These are phyloP conservation scores for Empidonax traillii DNA, from an alignment of 2,113 vertebrate species.

Conservation along the genomic window DNA sequence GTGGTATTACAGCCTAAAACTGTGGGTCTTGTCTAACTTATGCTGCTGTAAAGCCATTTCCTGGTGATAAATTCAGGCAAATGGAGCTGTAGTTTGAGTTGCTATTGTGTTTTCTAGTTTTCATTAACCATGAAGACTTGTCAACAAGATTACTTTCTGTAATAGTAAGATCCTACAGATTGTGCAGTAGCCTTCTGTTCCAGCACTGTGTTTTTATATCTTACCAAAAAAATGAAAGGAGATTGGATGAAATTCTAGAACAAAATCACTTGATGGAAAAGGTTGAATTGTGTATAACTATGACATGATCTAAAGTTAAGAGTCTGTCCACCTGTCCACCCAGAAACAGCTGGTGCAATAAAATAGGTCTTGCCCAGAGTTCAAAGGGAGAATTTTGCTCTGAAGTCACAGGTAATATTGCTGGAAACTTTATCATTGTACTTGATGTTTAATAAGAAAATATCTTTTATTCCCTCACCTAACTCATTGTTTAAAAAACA, in stretches of 20 bases:
- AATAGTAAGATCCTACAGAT: neutral
- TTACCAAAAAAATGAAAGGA: neutral
- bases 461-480: neutral
- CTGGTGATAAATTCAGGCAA: neutral
- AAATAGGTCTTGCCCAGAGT: neutral
- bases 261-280: neutral
- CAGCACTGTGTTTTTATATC: neutral
- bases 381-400: neutral
- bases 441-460: neutral
- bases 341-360: neutral
- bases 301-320: neutral
- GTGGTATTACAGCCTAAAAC: neutral
- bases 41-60: neutral
- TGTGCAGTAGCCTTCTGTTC: neutral
- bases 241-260: neutral
- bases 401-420: neutral
- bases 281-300: neutral
- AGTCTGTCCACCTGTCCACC: neutral
- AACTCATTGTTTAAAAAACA: neutral
- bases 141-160: neutral
- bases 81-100: neutral
- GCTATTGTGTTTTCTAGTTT: neutral
- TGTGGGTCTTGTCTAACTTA: neutral
- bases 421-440: neutral
- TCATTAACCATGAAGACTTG: neutral